These are phyloP conservation scores for Forpus xanthops DNA, from an alignment of 2,797 vertebrate genomes.

Conservation along the genomic window DNA sequence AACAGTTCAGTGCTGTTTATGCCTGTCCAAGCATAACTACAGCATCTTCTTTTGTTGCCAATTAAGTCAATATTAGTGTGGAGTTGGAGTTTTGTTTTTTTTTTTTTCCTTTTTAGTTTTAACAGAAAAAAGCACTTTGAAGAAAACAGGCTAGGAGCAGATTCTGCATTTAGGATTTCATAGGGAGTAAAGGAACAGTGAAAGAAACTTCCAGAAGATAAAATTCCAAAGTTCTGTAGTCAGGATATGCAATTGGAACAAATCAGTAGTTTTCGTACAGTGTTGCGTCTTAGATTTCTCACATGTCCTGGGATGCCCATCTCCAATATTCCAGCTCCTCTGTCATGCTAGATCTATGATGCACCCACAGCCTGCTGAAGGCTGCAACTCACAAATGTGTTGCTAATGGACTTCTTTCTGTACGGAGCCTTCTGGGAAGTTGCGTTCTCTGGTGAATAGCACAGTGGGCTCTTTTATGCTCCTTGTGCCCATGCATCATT, in stretches of 20 bases:
- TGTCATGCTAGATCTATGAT: accelerated
- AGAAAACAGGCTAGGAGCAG: not conserved
- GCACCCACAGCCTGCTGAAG: not conserved
- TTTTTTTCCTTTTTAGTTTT: not conserved
- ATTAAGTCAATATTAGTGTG: not conserved
- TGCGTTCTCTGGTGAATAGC: not conserved
- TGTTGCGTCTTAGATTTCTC: not conserved
- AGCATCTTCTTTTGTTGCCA: not conserved
- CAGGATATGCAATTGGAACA: not conserved
- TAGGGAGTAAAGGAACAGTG: not conserved
- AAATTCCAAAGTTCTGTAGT: not conserved
- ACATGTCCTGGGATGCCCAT: not conserved
- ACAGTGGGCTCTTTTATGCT: not conserved
- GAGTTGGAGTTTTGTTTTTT: not conserved
- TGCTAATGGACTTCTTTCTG: not conserved
- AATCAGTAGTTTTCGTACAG: not conserved
- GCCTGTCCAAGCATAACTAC: not conserved
- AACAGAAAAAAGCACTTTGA: not conserved
- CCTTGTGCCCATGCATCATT: not conserved
- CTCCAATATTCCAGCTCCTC: not conserved
- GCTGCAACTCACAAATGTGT: not conserved
- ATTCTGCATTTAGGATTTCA: not conserved
- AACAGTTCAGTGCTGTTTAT: not conserved
- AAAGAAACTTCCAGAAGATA: not conserved
- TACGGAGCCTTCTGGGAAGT: not conserved